These are phyloP conservation scores for Chiloscyllium plagiosum DNA, from an alignment of 2,113 vertebrate genomes.

Conservation along the genomic window DNA sequence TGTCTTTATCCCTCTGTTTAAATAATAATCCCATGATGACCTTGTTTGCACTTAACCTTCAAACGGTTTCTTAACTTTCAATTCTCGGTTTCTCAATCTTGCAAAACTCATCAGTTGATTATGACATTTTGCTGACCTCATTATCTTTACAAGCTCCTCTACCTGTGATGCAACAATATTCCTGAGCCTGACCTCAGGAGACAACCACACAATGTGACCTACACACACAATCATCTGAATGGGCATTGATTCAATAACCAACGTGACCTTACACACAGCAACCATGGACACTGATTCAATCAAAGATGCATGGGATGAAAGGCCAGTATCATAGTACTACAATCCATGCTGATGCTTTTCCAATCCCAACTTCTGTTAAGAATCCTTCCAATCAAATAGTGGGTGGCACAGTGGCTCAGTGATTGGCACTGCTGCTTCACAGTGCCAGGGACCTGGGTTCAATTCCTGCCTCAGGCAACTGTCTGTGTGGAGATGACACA, in stretches of 20 bases:
- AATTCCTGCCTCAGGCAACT: no score
- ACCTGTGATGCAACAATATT: no score
- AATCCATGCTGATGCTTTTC: neutral
- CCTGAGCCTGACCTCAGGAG: neutral
- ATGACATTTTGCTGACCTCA: neutral
- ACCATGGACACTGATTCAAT: neutral
- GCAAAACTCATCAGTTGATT: neutral
- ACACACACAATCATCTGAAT: no score
- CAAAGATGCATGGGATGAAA: neutral
- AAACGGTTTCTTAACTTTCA: neutral
- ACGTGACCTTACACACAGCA: neutral
- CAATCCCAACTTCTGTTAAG: no score
- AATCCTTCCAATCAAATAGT: neutral
- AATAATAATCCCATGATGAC: neutral
- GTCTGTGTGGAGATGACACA: no score
- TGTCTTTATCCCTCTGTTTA: neutral
- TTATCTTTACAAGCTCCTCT: no score
- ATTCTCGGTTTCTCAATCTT: neutral
- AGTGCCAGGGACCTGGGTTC: no score
- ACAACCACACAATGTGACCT: neutral
- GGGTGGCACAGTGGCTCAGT: neutral
- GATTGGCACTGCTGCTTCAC: neutral
- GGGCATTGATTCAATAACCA: neutral
- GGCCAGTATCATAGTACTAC: neutral
- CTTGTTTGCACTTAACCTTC: neutral